Conservation (phyloP, 1,140 invertebrate genomes). For the Drosophila bocqueti region DNA sequence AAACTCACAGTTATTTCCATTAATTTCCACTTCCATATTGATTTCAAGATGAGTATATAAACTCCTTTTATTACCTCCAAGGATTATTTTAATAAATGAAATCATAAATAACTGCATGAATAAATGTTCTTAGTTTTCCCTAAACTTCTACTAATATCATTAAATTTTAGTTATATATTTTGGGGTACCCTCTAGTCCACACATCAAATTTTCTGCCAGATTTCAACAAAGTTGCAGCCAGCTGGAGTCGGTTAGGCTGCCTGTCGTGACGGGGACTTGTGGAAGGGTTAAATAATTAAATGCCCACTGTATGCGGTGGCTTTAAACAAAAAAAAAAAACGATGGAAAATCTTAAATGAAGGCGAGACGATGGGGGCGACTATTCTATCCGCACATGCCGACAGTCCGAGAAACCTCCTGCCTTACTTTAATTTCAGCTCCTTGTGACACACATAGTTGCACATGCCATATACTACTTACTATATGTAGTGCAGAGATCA, state of each 20-base stretch:
- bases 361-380: neutral
- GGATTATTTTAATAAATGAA: neutral
- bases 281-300: conserved; percentile 68
- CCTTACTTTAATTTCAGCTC: conserved; percentile 83
- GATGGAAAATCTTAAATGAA: conserved; percentile 36
- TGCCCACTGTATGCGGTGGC: conserved; percentile 64
- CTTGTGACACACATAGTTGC: conserved; percentile 81
- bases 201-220: neutral
- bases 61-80: neutral
- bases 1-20: no score
- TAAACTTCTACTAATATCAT: neutral
- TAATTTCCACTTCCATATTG: neutral
- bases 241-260: conserved; percentile 12
- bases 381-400: conserved; percentile 59
- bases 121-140: neutral
- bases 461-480: conserved; percentile 25
- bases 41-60: neutral
- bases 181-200: conserved; percentile 16
- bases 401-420: conserved; percentile 78
- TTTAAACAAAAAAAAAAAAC: conserved; percentile 33
- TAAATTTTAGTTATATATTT: neutral
- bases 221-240: conserved; percentile 40
- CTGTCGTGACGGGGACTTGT: conserved; percentile 11
- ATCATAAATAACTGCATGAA: neutral
- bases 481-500: conserved; percentile 23